Conservation (phyloP, 1,140 invertebrate species). For the Cheumatopsyche charites region DNA sequence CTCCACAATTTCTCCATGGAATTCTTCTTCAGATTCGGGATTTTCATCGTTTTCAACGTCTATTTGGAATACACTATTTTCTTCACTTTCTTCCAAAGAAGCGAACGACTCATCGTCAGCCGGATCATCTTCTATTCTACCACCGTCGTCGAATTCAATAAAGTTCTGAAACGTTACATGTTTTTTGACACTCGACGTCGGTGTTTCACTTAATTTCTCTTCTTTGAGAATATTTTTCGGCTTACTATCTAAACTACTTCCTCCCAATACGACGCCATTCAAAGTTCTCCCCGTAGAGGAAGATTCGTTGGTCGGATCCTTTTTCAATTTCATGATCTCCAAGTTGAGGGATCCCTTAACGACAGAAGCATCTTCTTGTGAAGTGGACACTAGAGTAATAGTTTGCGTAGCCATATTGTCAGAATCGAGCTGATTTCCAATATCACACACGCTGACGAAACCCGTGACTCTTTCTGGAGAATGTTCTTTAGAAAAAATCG, state of each 20-base stretch:
- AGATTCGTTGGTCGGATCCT: neutral
- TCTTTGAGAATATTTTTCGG: conserved; percentile 45
- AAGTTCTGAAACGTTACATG: conserved; percentile 46
- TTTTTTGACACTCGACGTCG: conserved; percentile 32
- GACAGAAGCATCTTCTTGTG: conserved; percentile 12
- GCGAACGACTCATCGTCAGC: conserved; percentile 40
- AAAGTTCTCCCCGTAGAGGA: neutral
- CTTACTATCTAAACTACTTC: conserved; percentile 9
- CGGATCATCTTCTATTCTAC: conserved; percentile 39
- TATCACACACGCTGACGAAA: conserved; percentile 8
- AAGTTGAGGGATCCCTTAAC: conserved; percentile 25
- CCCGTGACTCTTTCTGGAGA: neutral
- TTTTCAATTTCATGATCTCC: conserved; percentile 30
- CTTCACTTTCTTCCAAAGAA: conserved; percentile 38
- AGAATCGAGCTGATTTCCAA: neutral
- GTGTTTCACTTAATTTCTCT: conserved; percentile 24
- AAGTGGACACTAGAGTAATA: neutral
- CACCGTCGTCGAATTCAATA: conserved; percentile 47
- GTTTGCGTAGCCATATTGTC: conserved; percentile 18
- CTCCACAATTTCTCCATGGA: conserved; percentile 13
- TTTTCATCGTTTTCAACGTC: conserved; percentile 43
- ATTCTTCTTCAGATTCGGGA: conserved; percentile 32
- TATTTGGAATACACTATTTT: conserved; percentile 11
- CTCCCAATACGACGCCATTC: neutral
- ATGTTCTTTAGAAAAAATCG: neutral